phyloP scores from a whole-genome alignment of 2,113 vertebrate species.

The Scatophagus argus region DNA sequence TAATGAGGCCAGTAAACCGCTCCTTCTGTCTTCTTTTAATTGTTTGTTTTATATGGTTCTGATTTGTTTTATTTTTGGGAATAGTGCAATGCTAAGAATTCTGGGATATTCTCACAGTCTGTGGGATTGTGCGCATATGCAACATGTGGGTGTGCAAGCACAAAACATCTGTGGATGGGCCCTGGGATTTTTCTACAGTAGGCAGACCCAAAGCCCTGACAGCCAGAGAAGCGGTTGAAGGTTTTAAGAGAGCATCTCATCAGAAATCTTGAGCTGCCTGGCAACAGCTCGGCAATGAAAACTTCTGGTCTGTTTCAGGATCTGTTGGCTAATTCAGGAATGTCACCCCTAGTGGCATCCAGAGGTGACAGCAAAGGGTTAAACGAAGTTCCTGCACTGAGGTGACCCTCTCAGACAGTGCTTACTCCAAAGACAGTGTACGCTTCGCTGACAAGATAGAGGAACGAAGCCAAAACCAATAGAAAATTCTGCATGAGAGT shows the following conservation, averaged over 20 bases:
- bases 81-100: background rate
- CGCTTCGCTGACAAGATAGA: slow-evolving; percentile 56
- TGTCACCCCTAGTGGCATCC: slow-evolving; percentile 1
- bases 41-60: background rate
- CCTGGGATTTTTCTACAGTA: background rate
- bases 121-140: background rate
- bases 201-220: background rate
- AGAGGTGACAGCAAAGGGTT: slow-evolving; percentile 42
- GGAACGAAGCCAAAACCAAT: slow-evolving; percentile 63
- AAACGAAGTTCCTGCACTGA: slow-evolving; percentile 34
- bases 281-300: slow-evolving; percentile 15
- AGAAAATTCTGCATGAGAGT: slow-evolving; percentile 39
- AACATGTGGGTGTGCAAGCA: background rate
- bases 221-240: background rate
- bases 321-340: background rate
- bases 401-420: slow-evolving; percentile 31
- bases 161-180: background rate
- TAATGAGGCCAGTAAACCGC: background rate
- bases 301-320: slow-evolving; percentile 13
- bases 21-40: background rate
- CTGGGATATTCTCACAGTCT: background rate
- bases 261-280: background rate
- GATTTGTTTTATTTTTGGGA: background rate
- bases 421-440: slow-evolving; percentile 48
- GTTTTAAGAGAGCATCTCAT: background rate